phyloP scores from a whole-genome alignment of 2,797 vertebrate genomes.

The Apodemus agrarius region DNA sequence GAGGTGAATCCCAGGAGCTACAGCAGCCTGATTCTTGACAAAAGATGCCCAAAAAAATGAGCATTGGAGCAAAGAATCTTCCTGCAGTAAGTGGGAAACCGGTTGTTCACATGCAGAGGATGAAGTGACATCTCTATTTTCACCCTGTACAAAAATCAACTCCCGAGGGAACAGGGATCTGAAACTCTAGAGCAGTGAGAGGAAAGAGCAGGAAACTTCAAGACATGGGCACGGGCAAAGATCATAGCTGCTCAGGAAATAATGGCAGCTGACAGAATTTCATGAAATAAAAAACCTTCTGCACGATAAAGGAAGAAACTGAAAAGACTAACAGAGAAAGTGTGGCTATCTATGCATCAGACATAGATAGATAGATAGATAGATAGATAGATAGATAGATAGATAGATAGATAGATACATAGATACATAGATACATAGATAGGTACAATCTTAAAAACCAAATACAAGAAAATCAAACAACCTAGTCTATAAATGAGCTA shows the following conservation, averaged over 20 bases:
- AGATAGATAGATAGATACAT: no score
- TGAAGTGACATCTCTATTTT: background rate
- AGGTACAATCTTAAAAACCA: background rate
- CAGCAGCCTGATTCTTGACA: background rate
- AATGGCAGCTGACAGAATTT: background rate
- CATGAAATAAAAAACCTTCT: background rate
- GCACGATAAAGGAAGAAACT: background rate
- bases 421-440: no score
- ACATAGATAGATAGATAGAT: background rate
- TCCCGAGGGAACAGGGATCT: background rate
- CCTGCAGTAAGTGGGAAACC: background rate
- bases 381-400: no score
- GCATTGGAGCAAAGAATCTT: background rate
- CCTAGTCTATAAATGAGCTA: background rate
- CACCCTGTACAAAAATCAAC: background rate
- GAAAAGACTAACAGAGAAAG: background rate
- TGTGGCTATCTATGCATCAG: background rate
- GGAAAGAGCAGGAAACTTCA: background rate
- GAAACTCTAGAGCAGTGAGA: background rate
- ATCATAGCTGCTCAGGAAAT: background rate
- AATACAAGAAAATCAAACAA: background rate
- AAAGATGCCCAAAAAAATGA: background rate
- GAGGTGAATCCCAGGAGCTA: background rate
- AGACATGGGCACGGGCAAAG: background rate
- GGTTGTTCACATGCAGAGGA: background rate